Evolutionary conservation across 2,888 invertebrate genomes (phyloP), one percentile per base, ranked within the genome.

Genomic region (Drosophila koepferae): DNA sequence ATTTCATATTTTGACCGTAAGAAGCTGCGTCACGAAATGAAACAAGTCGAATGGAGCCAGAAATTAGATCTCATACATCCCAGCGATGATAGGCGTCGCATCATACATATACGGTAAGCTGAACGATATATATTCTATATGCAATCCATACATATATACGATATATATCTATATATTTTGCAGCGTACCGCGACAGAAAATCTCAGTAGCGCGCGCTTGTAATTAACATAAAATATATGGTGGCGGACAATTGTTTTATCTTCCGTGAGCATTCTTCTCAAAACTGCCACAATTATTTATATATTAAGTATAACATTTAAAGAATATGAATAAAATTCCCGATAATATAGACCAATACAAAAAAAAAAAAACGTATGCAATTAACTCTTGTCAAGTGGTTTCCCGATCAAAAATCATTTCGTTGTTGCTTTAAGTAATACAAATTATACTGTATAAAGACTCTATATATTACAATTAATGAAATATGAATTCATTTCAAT

Each of bases 1-100:
- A 96, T 97, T 70, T 96, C 96, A 86, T 98, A 97, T 92, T 96
- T 98, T 63, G 98, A 97, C 91, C 95, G 96, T 38, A 95, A 96
- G 71, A 94, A 96, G 31, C 94, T 96, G 79, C 95, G 95, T 14
- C 95, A 96, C 79, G 96, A 96, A 83, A 94, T 96, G 82, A 96
- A 96, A 87, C 95, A 95, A 76, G 94, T 95, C 89, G 95, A 96
- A 70, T 97, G 97, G 97, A 94, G 94, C 68, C 94, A 94, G 63
- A 95, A 95, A 82, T 93, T 95, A 51, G 96, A 96, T 89, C 94
- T 96, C 43, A 95, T 97, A 80, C 96, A 97, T 91, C 96, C 96
- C 0, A 95, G 96, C 20, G 96, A 96, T 75, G 96, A 96, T 72
- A 95, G 95, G 31, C 94, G 96, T 76, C 95, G 96, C 86, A 94